Percentiles rank a stretch among this genome's conserved stretches.
Conservation (phyloP, 1,140 invertebrate species). For the Cydia amplana region DNA sequence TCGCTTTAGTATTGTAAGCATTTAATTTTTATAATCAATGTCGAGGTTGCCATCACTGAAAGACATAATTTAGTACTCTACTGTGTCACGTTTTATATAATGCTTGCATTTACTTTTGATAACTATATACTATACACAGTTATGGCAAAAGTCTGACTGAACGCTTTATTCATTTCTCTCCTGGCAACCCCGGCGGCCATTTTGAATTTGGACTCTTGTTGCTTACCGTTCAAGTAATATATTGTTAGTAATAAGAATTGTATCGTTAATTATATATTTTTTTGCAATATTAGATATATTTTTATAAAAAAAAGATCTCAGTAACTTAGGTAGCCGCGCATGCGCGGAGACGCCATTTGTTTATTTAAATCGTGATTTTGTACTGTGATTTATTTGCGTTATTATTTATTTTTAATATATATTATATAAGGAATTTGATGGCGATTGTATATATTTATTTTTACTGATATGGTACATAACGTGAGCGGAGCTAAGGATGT, state of each 20-base stretch:
- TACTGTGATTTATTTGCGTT: constrained; percentile 59
- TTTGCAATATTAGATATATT: constrained; percentile 70
- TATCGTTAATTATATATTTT: constrained; percentile 63
- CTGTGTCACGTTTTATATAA: constrained; percentile 50
- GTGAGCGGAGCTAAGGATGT: constrained; percentile 14
- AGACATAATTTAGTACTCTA: constrained; percentile 44
- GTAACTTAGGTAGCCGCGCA: constrained; percentile 46
- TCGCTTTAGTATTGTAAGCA: constrained; percentile 64
- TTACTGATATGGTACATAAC: constrained; percentile 49
- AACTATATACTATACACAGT: constrained; percentile 45
- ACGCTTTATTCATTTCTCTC: constrained; percentile 42
- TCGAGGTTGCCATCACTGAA: constrained; percentile 56
- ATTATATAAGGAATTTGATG: constrained; percentile 32
- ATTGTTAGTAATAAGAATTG: constrained; percentile 69
- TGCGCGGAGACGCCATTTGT: constrained; percentile 41
- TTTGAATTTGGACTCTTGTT: constrained; percentile 58
- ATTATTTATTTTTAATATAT: constrained; percentile 37
- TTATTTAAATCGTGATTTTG: constrained; percentile 58
- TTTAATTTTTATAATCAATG: constrained; percentile 49
- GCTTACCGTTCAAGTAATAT: constrained; percentile 71
- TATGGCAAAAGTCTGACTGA: constrained; percentile 40
- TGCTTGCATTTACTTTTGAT: constrained; percentile 68
- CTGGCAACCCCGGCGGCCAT: constrained; percentile 52
- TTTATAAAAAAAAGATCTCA: constrained; percentile 64
- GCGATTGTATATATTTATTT: constrained; percentile 44